Evolutionary conservation across 2,797 vertebrate species (phyloP).

Genomic region (Sparidentex hasta): DNA sequence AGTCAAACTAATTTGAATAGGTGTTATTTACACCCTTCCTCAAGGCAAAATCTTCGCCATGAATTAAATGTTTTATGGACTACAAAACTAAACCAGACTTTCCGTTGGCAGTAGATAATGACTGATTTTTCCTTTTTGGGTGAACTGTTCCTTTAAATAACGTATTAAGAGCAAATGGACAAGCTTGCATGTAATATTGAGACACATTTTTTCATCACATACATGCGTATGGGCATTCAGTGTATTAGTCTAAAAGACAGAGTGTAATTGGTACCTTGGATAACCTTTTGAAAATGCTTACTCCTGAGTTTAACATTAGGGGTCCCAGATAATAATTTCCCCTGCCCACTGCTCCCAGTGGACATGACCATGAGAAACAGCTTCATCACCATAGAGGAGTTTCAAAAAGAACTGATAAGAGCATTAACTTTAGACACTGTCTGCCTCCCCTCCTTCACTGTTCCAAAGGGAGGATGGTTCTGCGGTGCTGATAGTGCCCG

Average conservation of each 20-base stretch:
- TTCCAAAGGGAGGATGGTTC: constrained; percentile 75
- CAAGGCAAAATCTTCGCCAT: too few relatives aligned
- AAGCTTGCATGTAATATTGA: background rate
- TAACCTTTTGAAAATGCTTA: background rate
- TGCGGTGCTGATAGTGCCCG: constrained; percentile 73
- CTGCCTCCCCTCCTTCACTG: constrained; percentile 58
- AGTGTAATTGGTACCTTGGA: constrained; percentile 9
- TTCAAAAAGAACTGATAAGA: constrained; percentile 78
- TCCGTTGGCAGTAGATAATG: too few relatives aligned
- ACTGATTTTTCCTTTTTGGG: too few relatives aligned
- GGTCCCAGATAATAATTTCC: constrained; percentile 12
- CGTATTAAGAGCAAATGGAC: background rate
- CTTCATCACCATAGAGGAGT: constrained; percentile 62
- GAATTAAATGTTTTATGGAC: too few relatives aligned
- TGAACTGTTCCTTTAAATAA: background rate
- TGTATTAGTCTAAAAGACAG: background rate
- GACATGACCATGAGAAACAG: constrained; percentile 70
- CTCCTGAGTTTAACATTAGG: background rate
- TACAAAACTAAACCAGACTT: too few relatives aligned
- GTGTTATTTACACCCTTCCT: too few relatives aligned
- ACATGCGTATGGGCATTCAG: rapidly evolving
- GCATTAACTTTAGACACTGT: constrained; percentile 66
- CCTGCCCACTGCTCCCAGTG: constrained; percentile 20
- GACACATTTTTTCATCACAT: constrained; percentile 7
- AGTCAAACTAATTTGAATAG: background rate